Evolutionary conservation across 2,888 invertebrate species (phyloP), one percentile per base, ranked within the genome.

Genomic region (Sabatieria punctata): DNA sequence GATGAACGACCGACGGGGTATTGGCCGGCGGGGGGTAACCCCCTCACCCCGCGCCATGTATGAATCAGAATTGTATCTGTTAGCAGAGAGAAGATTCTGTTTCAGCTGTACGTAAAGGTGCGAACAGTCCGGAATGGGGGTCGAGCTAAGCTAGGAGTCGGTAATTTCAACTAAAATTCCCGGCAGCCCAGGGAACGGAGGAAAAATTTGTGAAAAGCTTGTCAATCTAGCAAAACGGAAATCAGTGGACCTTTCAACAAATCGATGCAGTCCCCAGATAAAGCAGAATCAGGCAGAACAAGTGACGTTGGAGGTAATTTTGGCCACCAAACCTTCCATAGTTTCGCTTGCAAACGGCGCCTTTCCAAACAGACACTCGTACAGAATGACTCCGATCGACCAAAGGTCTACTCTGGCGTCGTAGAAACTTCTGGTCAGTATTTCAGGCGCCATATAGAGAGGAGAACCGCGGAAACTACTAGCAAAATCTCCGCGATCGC

Each of bases 381-480:
- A 53, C 15, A 45, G 38, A 51, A 88, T 86, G 0, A 85, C 79
- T 6, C 84, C 85, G 8, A 85, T 79, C 52, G 85, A 85, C 86
- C 86, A 88, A 1, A 88, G 71, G 68, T 88, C 86, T 83, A 42
- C 49, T 41, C 78, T 73, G 6, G 81, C 79, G 64, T 83, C 82
- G 62, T 82, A 83, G 43, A 73, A 69, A 41, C 71, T 68, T 1
- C 69, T 62, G 36, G 80, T 64, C 26, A 82, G 71, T 64, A 86
- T 82, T 69, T 88, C 86, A 0, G 86, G 86, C 24, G 86, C 86
- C 88, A 88, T 88, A 68, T 88, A 88, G 1, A 86, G 71, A 0
- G 85, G 83, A 0, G 85, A 84, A 0, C 88, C 86, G 24, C 42
- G 38, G 18, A 41, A 35, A 21, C 21, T 33, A 6, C 25, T 21